Conservation (phyloP, 2,797 vertebrate genomes). For the Anableps anableps region DNA sequence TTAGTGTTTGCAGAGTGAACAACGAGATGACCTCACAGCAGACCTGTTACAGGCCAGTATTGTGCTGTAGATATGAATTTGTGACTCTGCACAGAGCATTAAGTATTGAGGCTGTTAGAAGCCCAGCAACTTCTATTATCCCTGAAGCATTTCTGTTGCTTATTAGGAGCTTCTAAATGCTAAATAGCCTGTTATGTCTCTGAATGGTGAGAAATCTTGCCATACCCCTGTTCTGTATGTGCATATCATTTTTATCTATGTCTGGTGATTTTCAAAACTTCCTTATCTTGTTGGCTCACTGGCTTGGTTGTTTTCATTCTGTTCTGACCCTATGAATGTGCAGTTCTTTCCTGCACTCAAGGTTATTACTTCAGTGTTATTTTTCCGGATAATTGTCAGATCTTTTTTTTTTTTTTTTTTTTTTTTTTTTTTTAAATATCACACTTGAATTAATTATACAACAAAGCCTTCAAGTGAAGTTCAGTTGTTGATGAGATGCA, state of each 20-base stretch:
- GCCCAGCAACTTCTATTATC: conserved; percentile 6
- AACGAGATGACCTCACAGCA: conserved; percentile 2
- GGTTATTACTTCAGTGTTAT: not conserved
- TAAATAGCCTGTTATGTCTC: not conserved
- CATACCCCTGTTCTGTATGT: not conserved
- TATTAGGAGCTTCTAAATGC: not conserved
- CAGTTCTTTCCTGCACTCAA: not conserved
- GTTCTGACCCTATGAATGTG: conserved; percentile 10
- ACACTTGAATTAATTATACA: conserved; percentile 11
- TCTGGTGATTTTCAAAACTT: not conserved
- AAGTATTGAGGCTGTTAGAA: not conserved
- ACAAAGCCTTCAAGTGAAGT: conserved; percentile 7
- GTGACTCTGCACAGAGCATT: not conserved
- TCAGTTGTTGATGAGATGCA: not conserved
- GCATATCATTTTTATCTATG: not conserved
- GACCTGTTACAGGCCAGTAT: not conserved
- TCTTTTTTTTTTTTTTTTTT: not conserved
- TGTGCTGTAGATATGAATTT: not conserved
- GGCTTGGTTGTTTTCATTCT: conserved; percentile 1
- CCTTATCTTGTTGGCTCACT: not conserved
- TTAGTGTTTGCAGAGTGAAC: conserved; percentile 2
- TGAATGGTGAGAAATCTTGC: not conserved
- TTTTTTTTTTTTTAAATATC: conserved; percentile 9
- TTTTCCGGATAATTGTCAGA: not conserved
- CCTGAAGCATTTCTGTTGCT: conserved; percentile 5